These are phyloP conservation scores for Peromyscus californicus DNA, from an alignment of 2,113 vertebrate genomes.

Conservation along the genomic window DNA sequence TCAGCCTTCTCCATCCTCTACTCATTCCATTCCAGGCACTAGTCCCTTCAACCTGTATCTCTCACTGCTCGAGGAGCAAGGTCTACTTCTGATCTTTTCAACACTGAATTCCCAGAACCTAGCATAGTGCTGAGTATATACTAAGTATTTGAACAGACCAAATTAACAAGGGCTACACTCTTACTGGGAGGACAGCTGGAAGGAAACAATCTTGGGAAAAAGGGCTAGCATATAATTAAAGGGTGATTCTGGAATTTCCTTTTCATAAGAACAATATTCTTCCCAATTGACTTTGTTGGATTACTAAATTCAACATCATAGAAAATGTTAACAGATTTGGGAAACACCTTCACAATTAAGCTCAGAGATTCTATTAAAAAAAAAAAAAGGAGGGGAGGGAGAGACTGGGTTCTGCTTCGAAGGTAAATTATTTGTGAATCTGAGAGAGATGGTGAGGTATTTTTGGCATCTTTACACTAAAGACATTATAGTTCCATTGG, in stretches of 20 bases:
- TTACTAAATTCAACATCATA: not conserved
- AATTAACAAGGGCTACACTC: not conserved
- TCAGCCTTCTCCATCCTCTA: too few relatives aligned
- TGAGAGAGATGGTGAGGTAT: not conserved
- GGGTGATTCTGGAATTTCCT: not conserved
- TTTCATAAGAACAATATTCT: not conserved
- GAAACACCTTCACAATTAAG: slow-evolving; percentile 44
- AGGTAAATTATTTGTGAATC: not conserved
- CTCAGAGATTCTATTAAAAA: not conserved
- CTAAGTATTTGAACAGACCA: not conserved
- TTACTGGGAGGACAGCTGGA: not conserved
- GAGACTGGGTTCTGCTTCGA: not conserved
- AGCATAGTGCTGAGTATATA: not conserved
- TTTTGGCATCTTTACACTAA: slow-evolving; percentile 4
- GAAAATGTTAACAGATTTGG: slow-evolving; percentile 12
- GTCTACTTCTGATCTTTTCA: not conserved
- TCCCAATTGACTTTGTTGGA: not conserved
- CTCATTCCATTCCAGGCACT: slow-evolving; percentile 20
- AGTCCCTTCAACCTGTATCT: not conserved
- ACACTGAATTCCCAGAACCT: not conserved
- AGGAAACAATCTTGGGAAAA: not conserved
- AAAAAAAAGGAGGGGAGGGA: not conserved
- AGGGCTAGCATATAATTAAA: not conserved
- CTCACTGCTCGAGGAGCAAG: not conserved
- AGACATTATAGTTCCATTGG: not conserved